Percentiles rank a stretch among this genome's conserved stretches.
Conservation (phyloP, 2,888 invertebrate species). For the Argyra leucocephala region DNA sequence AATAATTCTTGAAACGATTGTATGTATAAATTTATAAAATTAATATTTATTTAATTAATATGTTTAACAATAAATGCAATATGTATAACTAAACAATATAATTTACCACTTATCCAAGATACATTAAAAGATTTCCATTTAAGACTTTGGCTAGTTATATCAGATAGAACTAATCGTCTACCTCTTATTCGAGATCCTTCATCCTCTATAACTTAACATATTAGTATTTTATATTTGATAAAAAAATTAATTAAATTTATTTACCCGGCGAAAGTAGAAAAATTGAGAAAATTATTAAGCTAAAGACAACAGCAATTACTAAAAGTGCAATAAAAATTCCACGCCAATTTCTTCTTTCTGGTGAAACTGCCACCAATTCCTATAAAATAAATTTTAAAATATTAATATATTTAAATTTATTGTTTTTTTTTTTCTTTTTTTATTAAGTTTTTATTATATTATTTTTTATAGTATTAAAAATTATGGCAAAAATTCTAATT, state of each 20-base stretch:
- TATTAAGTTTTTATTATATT: too few species aligned
- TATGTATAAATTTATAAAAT: too few species aligned
- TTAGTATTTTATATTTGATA: background rate
- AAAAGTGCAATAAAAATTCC: conserved; percentile 86
- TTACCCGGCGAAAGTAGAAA: conserved; percentile 70
- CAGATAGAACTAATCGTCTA: conserved; percentile 57
- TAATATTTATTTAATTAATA: conserved; percentile 7
- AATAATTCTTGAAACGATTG: too few species aligned
- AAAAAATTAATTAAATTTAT: conserved; percentile 15
- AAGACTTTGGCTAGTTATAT: conserved; percentile 52
- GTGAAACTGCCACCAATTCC: conserved; percentile 82
- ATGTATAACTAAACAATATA: background rate
- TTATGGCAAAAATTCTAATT: too few species aligned
- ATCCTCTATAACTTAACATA: conserved; percentile 33
- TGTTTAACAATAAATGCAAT: too few species aligned
- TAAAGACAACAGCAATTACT: conserved; percentile 80
- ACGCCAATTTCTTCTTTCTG: conserved; percentile 85
- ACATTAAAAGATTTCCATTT: conserved; percentile 62
- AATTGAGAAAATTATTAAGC: conserved; percentile 83
- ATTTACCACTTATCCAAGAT: conserved; percentile 60
- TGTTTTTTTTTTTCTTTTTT: too few species aligned
- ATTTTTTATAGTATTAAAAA: too few species aligned
- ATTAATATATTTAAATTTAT: too few species aligned
- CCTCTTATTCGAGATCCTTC: conserved; percentile 62
- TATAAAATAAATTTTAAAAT: conserved; percentile 42